Percentiles rank a stretch among this genome's conserved stretches.
phyloP scores from a whole-genome alignment of 2,113 vertebrate genomes.

The Actenoides lindsayi region DNA sequence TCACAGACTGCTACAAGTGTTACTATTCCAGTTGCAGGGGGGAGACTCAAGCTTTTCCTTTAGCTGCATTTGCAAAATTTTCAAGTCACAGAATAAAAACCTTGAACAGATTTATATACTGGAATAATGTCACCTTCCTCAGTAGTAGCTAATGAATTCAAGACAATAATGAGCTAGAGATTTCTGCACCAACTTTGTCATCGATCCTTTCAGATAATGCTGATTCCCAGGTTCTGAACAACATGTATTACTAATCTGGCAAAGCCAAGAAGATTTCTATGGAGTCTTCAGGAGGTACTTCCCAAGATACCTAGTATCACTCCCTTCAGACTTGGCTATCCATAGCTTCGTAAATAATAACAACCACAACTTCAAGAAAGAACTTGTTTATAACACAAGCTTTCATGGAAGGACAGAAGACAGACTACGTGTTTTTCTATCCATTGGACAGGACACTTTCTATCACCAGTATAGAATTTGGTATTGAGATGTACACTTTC shows the following conservation, averaged over 20 bases:
- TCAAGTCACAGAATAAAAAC: neutral
- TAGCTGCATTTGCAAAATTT: neutral
- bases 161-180: neutral
- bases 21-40: neutral
- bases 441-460: neutral
- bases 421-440: neutral
- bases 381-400: neutral
- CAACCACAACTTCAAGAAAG: neutral
- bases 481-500: neutral
- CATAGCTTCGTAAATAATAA: neutral
- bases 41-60: neutral
- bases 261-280: neutral
- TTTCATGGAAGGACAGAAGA: neutral
- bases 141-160: neutral
- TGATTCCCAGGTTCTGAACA: neutral
- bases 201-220: neutral
- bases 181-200: neutral
- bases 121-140: neutral
- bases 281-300: neutral
- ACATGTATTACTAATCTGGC: neutral
- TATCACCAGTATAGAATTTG: neutral
- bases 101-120: neutral
- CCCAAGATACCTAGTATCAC: neutral
- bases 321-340: neutral
- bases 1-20: neutral